A percentile compares a stretch with the other conserved stretches of the same genome.
Conservation (phyloP, 2,888 invertebrate genomes). For the Chaitophorus viminalis region DNA sequence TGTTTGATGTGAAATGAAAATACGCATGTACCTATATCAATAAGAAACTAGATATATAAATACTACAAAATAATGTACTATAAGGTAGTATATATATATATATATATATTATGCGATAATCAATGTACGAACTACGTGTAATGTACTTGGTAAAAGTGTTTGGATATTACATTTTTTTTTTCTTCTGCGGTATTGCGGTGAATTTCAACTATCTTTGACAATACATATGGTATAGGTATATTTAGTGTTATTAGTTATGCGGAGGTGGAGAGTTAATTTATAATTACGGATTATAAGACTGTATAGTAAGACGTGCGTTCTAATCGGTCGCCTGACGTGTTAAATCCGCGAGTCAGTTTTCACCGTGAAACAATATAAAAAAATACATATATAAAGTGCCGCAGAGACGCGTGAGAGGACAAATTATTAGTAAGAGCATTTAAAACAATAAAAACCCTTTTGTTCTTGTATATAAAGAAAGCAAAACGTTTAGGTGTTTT, state of each 20-base stretch:
- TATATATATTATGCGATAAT: neutral
- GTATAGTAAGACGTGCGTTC: neutral
- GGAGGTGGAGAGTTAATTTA: neutral
- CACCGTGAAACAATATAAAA: neutral
- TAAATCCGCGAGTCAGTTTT: neutral
- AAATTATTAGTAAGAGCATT: no score
- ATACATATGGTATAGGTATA: neutral
- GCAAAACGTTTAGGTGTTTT: no score
- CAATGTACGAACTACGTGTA: neutral
- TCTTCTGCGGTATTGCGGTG: constrained; percentile 25
- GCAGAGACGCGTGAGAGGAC: no score
- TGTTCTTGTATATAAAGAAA: no score
- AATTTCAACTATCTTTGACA: constrained; percentile 33
- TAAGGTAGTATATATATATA: no score
- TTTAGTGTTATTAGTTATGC: neutral
- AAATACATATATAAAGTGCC: no score
- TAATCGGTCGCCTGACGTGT: neutral
- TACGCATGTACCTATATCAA: neutral
- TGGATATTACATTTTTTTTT: neutral
- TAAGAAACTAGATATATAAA: neutral
- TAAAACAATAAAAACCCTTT: no score
- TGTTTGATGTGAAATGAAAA: constrained; percentile 15
- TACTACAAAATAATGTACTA: no score
- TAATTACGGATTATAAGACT: neutral
- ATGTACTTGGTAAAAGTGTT: constrained; percentile 30